phyloP scores from a whole-genome alignment of 2,888 invertebrate species.

The Morpho helenor region DNA sequence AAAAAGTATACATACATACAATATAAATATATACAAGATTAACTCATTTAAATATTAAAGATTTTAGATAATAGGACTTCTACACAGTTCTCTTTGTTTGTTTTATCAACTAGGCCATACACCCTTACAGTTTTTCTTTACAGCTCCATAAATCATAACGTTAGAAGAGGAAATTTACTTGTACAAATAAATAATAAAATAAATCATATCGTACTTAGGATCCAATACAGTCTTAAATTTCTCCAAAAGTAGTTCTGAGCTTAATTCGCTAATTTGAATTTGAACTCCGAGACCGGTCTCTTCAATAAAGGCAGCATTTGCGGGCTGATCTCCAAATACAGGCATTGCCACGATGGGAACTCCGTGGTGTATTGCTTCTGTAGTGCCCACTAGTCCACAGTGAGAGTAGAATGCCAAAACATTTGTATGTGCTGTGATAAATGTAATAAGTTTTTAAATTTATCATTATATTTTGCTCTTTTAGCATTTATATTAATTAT shows the following conservation, averaged over 20 bases:
- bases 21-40: too few relatives aligned
- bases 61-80: too few relatives aligned
- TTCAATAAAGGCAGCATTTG: conserved; percentile 76
- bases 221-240: conserved; percentile 74
- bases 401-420: conserved; percentile 79
- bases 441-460: background rate
- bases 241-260: conserved; percentile 66
- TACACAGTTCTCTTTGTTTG: too few relatives aligned
- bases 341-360: conserved; percentile 80
- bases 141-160: too few relatives aligned
- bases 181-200: background rate
- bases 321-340: conserved; percentile 79
- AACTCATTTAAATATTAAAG: too few relatives aligned
- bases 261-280: conserved; percentile 62
- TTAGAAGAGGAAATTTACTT: too few relatives aligned
- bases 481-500: too few relatives aligned
- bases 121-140: too few relatives aligned
- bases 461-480: background rate
- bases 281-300: conserved; percentile 74
- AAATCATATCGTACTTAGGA: conserved; percentile 59
- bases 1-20: too few relatives aligned
- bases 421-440: conserved; percentile 75
- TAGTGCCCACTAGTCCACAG: conserved; percentile 78
- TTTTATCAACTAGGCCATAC: too few relatives aligned
- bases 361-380: conserved; percentile 79